phyloP scores from a whole-genome alignment of 2,113 vertebrate species.

The Amphiprion percula region DNA sequence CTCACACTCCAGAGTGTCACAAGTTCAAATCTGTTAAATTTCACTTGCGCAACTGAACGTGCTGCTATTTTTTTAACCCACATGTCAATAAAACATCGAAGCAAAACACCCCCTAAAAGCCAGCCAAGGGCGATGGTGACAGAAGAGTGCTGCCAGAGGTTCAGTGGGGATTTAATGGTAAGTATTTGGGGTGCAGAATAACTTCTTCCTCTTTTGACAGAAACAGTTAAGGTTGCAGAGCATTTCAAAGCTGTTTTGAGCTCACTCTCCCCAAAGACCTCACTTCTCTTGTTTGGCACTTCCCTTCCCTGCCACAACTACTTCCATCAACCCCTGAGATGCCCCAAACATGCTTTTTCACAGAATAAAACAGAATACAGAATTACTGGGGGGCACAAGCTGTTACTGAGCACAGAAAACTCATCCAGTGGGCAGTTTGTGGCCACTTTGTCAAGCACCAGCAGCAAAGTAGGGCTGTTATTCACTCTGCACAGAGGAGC shows the following conservation, averaged over 20 bases:
- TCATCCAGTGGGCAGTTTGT: slow-evolving; percentile 43
- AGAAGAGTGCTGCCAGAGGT: slow-evolving; percentile 50
- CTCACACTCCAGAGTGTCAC: slow-evolving; percentile 57
- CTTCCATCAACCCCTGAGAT: slow-evolving; percentile 42
- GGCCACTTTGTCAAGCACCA: slow-evolving; percentile 52
- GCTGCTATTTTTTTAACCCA: slow-evolving; percentile 19
- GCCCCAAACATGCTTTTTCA: slow-evolving; percentile 35
- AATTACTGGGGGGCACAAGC: slow-evolving; percentile 41
- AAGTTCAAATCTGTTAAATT: slow-evolving; percentile 68
- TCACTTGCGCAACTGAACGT: slow-evolving; percentile 32
- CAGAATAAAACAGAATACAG: slow-evolving; percentile 55
- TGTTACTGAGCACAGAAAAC: slow-evolving; percentile 61
- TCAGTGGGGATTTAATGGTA: slow-evolving; percentile 41
- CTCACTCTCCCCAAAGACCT: slow-evolving; percentile 47
- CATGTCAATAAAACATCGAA: slow-evolving; percentile 61
- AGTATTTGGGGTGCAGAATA: slow-evolving; percentile 49
- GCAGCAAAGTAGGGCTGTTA: slow-evolving; percentile 45
- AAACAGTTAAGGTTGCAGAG: slow-evolving; percentile 53
- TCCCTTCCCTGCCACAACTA: slow-evolving; percentile 16
- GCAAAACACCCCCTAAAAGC: slow-evolving; percentile 55
- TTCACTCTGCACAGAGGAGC: slow-evolving; percentile 21
- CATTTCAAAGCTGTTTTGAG: slow-evolving; percentile 43
- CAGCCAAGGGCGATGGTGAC: slow-evolving; percentile 40
- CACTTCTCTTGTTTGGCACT: slow-evolving; percentile 45
- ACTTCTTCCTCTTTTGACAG: slow-evolving; percentile 38